A percentile compares a stretch with the other conserved stretches of the same genome.
phyloP scores from a whole-genome alignment of 2,888 invertebrate genomes.

The Lottia gigantea region DNA sequence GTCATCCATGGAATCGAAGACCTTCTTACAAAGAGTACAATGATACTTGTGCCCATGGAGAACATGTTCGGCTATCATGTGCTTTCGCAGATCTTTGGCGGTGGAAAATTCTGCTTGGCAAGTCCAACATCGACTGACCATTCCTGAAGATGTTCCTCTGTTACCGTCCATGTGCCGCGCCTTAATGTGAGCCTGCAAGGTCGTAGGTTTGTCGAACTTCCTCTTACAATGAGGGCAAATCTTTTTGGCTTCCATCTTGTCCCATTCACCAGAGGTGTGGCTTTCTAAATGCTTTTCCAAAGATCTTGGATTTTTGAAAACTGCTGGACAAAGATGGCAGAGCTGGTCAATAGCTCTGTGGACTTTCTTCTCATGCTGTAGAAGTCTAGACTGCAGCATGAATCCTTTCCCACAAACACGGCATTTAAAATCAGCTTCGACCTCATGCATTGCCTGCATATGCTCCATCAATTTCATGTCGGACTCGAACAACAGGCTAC shows the following conservation, averaged over 20 bases:
- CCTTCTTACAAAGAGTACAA: constrained; percentile 3
- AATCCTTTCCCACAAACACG: background rate
- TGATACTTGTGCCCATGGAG: background rate
- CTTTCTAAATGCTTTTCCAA: background rate
- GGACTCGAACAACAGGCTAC: background rate
- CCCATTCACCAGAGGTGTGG: background rate
- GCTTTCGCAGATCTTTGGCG: background rate
- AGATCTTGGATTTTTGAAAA: background rate
- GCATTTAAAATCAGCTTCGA: background rate
- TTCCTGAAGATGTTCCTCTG: background rate
- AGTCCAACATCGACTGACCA: constrained; percentile 2
- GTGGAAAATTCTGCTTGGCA: background rate
- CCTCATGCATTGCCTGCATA: background rate
- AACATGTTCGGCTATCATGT: constrained; percentile 5
- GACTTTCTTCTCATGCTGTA: background rate
- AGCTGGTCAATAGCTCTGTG: background rate
- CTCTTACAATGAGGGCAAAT: background rate
- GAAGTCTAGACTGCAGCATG: background rate
- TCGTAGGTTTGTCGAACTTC: background rate
- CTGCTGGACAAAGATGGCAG: background rate
- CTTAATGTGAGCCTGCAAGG: background rate
- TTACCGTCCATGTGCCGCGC: background rate
- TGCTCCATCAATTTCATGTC: constrained; percentile 1
- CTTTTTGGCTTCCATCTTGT: constrained; percentile 1
- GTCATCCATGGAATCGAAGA: background rate